These are phyloP conservation scores for Clepsis dumicolana DNA, from an alignment of 2,888 invertebrate species.

Conservation along the genomic window DNA sequence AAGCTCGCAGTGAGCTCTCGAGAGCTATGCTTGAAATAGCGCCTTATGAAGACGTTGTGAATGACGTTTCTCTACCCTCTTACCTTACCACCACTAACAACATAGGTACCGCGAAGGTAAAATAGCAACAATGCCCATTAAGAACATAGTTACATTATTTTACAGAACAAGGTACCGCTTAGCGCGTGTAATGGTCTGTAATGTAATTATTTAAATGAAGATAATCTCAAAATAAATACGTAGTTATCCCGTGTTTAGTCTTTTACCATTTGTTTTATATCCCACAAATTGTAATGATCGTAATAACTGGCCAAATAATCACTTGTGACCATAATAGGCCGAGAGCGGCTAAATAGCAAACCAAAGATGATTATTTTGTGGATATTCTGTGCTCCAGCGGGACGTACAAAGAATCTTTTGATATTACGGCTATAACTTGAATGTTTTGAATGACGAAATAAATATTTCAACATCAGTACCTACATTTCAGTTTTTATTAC, in stretches of 20 bases:
- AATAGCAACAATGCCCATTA: neutral
- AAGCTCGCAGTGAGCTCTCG: neutral
- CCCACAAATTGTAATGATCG: neutral
- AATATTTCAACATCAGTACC: neutral
- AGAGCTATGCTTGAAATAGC: neutral
- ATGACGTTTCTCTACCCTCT: neutral
- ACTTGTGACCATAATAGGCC: neutral
- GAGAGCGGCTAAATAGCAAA: neutral
- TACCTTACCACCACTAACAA: slow-evolving; percentile 3
- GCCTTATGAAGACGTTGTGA: neutral
- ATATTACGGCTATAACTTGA: neutral
- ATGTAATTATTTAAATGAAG: slow-evolving; percentile 1
- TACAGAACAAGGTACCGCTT: neutral
- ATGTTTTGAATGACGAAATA: neutral
- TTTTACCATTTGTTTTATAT: neutral
- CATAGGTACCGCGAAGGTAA: neutral
- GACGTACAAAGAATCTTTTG: neutral
- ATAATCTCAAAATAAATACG: neutral
- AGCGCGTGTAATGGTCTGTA: neutral
- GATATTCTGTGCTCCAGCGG: neutral
- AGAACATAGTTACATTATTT: neutral
- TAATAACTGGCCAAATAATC: neutral
- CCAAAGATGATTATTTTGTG: neutral
- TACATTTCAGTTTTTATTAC: too few relatives aligned
- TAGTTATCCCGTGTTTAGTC: neutral